These are phyloP conservation scores for Aphis gossypii DNA, from an alignment of 1,140 invertebrate genomes.

Conservation along the genomic window DNA sequence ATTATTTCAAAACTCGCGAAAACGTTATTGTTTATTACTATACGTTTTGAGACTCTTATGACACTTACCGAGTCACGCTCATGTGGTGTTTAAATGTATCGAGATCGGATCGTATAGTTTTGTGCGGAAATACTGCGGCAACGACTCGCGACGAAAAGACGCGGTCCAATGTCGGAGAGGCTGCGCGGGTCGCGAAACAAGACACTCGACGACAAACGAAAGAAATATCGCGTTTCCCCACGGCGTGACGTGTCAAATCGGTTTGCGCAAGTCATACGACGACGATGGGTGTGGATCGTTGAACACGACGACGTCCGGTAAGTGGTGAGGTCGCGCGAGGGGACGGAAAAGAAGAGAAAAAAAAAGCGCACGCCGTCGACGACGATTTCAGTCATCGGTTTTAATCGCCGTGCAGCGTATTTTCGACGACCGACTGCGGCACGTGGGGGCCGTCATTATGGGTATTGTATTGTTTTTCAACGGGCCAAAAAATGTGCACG, in stretches of 20 bases:
- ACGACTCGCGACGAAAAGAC: background rate
- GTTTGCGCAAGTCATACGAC: constrained; percentile 28
- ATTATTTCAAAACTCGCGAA: too few relatives aligned
- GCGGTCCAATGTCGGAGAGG: background rate
- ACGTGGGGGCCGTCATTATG: constrained; percentile 32
- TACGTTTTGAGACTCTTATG: background rate
- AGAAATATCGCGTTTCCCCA: background rate
- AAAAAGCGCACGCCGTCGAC: background rate
- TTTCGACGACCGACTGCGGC: background rate
- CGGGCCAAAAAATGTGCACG: constrained; percentile 31
- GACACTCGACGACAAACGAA: background rate
- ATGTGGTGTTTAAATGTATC: background rate
- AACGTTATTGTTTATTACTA: background rate
- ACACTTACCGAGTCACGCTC: background rate
- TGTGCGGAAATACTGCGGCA: background rate
- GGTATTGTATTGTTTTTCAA: background rate
- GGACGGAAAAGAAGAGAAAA: constrained; percentile 29
- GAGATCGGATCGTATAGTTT: background rate
- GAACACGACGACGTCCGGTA: constrained; percentile 21
- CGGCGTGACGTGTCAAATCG: constrained; percentile 19
- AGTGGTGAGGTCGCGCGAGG: background rate
- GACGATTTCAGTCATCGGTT: constrained; percentile 37
- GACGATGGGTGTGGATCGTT: constrained; percentile 25
- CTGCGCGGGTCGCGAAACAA: background rate
- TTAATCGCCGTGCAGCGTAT: constrained; percentile 48